Percentiles rank a stretch among this genome's conserved stretches.
Evolutionary conservation across 2,113 vertebrate species (phyloP).

Genomic region (Protobothrops flavoviridis): DNA sequence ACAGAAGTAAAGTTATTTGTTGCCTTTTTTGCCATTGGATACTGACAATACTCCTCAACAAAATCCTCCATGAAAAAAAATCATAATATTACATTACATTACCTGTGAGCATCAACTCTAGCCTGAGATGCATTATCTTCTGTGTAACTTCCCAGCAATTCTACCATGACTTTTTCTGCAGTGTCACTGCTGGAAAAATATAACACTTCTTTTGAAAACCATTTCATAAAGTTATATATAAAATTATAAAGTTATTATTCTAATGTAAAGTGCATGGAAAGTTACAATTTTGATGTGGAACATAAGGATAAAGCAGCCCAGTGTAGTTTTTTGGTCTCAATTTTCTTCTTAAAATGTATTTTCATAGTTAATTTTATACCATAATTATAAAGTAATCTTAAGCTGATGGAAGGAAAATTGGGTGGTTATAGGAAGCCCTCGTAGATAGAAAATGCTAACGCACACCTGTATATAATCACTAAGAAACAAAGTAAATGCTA

Average conservation of each 20-base stretch:
- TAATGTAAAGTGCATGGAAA: constrained; percentile 51
- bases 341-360: constrained; percentile 55
- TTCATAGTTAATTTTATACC: constrained; percentile 61
- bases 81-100: constrained; percentile 17
- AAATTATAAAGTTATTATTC: constrained; percentile 36
- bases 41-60: neutral
- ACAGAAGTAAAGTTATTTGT: neutral
- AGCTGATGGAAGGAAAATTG: constrained; percentile 52
- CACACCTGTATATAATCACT: constrained; percentile 60
- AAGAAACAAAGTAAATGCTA: constrained; percentile 51
- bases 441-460: constrained; percentile 60
- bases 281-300: constrained; percentile 46
- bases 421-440: constrained; percentile 55
- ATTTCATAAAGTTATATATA: constrained; percentile 27
- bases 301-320: constrained; percentile 49
- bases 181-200: constrained; percentile 77
- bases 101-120: constrained; percentile 95
- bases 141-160: constrained; percentile 96
- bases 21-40: neutral
- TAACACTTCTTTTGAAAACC: constrained; percentile 23
- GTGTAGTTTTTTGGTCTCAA: constrained; percentile 55
- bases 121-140: constrained; percentile 98
- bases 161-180: constrained; percentile 98
- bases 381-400: constrained; percentile 43
- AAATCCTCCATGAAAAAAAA: neutral